Evolutionary conservation across 2,888 invertebrate genomes (phyloP).

Genomic region (Odontomyia ornata): DNA sequence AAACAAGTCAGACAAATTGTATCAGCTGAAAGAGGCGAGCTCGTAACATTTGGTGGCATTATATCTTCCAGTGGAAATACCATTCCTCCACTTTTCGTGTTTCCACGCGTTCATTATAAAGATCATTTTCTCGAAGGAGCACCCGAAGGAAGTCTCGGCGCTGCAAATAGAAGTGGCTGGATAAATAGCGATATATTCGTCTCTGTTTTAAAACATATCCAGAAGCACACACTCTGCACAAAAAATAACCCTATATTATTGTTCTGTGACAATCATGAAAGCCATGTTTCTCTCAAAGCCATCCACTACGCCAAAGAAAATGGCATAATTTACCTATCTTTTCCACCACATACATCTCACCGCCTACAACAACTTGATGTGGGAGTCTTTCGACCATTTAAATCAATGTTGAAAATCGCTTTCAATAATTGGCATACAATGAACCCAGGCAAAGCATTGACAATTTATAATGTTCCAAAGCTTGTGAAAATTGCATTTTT

Average conservation of each 20-base stretch:
- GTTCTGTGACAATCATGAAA: slow-evolving; percentile 56
- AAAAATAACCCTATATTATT: slow-evolving; percentile 53
- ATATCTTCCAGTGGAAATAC: slow-evolving; percentile 52
- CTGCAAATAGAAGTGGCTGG: slow-evolving; percentile 54
- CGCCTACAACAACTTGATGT: slow-evolving; percentile 47
- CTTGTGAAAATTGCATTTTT: slow-evolving; percentile 1
- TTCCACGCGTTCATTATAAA: slow-evolving; percentile 52
- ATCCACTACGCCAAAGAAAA: slow-evolving; percentile 57
- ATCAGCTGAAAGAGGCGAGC: too few species aligned
- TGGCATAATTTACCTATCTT: slow-evolving; percentile 54
- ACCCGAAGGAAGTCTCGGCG: slow-evolving; percentile 54
- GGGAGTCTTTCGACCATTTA: slow-evolving; percentile 47
- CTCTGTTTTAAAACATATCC: slow-evolving; percentile 53
- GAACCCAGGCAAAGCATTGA: slow-evolving; percentile 24
- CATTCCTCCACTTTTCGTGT: slow-evolving; percentile 57
- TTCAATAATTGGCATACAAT: not conserved
- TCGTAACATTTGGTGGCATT: too few species aligned
- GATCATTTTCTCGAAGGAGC: slow-evolving; percentile 53
- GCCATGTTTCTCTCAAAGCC: slow-evolving; percentile 54
- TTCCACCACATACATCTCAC: slow-evolving; percentile 45
- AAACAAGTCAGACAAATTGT: too few species aligned
- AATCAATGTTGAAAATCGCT: slow-evolving; percentile 46
- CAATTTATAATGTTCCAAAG: slow-evolving; percentile 8
- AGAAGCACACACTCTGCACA: slow-evolving; percentile 46
- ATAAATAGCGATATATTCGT: slow-evolving; percentile 55